Base-by-base conservation (phyloP, 2,888 invertebrate genomes). In the Serrognathus titanus region DNA sequence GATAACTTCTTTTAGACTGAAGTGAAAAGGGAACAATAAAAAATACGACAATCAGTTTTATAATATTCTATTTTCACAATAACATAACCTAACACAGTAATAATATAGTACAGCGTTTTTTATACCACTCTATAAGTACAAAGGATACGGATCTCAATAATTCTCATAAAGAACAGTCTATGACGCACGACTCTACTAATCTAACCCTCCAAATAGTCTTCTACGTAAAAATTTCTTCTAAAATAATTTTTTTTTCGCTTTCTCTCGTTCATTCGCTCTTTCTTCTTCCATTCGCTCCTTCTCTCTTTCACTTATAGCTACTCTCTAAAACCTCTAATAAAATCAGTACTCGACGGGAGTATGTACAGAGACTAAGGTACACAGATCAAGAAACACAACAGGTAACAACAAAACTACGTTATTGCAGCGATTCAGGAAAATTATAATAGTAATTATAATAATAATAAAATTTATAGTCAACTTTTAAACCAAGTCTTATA, bases 401-500 rank as follows among this genome's bases (percentile, higher is more conserved):
- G 60, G 60, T 60, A 60, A 60, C 60, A 60, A 53, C 55, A 55
- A 52, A 59, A 57, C 24, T 16, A 43, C 5, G 43, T 43, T 43
- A 43, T 43, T 43, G 43, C 43, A 43, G 41, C 31, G 54, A 59
- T 51, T 56, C 38, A 46, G 43, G 49, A 59, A 31, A 31, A 31
- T 31, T 31, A 31, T 31, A 31, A 31, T 31, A 31, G 24, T 31
- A 43, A 51, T 57, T 54, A 50, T 55, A 60, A 57, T 60, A 57
- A 58, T 48, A 38, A 61, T 61, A 61, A 61, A 61, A 61, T 61
- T 55, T 61, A 58, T 55, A 43, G 16, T 16, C 12, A 57, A 55
- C 55, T 16, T 46, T 57, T 55, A 60, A 60, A 60, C 58, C 55
- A 60, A 58, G 58, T 60, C 58, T 60, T 58, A 37, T 51, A 43